Percentiles rank a stretch among this genome's conserved stretches.
These are phyloP conservation scores for Phainopepla nitens DNA, from an alignment of 2,113 vertebrate species.

Conservation along the genomic window DNA sequence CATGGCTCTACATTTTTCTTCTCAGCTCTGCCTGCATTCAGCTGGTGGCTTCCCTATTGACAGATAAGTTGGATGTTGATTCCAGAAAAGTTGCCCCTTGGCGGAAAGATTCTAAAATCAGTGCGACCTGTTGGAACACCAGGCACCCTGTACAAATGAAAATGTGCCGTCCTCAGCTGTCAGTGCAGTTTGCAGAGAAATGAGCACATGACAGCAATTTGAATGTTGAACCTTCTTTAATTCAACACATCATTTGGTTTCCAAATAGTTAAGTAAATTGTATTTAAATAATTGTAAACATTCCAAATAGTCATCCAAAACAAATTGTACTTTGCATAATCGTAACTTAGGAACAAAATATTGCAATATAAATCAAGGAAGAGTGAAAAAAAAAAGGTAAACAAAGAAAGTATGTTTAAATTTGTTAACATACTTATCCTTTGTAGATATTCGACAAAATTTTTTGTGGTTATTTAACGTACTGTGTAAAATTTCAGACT, in stretches of 20 bases:
- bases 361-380: conserved; percentile 56
- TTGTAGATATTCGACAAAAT: not conserved
- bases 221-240: conserved; percentile 44
- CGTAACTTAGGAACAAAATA: conserved; percentile 46
- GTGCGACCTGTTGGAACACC: not conserved
- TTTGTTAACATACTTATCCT: conserved; percentile 1
- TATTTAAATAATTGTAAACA: conserved; percentile 67
- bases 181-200: conserved; percentile 16
- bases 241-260: conserved; percentile 63
- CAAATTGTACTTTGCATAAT: conserved; percentile 52
- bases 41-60: not conserved
- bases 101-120: not conserved
- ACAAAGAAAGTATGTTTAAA: not conserved
- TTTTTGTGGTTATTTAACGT: not conserved
- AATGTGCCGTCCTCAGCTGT: conserved; percentile 13
- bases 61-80: not conserved
- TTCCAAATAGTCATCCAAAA: conserved; percentile 53
- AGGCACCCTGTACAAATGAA: not conserved
- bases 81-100: not conserved
- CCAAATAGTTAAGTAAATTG: conserved; percentile 68
- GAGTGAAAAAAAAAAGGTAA: conserved; percentile 7
- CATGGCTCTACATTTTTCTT: not conserved
- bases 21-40: not conserved
- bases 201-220: conserved; percentile 26
- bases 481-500: not conserved